Conservation (phyloP, 2,888 invertebrate species). For the Mythimna ferrago region DNA sequence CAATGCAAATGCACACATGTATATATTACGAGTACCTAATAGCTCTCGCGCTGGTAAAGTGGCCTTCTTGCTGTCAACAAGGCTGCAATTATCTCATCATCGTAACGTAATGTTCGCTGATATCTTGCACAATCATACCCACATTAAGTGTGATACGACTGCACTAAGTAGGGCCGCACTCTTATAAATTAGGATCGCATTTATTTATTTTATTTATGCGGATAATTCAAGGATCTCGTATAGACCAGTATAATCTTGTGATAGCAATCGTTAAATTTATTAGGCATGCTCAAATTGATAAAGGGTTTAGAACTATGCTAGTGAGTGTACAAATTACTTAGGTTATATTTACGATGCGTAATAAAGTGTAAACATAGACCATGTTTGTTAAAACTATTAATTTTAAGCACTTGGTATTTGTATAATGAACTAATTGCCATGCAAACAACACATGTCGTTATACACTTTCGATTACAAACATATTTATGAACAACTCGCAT, state of each 20-base stretch:
- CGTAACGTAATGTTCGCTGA: conserved; percentile 71
- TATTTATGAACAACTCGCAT: conserved; percentile 13
- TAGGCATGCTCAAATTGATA: background rate
- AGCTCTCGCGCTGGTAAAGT: conserved; percentile 44
- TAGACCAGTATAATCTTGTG: background rate
- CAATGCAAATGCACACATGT: conserved; percentile 50
- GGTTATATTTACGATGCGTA: conserved; percentile 22
- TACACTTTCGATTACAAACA: conserved; percentile 37
- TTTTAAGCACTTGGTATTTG: conserved; percentile 23
- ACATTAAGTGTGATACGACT: conserved; percentile 66
- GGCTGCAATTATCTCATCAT: conserved; percentile 77
- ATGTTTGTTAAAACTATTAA: conserved; percentile 23
- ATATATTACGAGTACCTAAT: conserved; percentile 47
- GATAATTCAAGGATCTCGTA: conserved; percentile 10
- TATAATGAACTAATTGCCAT: conserved; percentile 42
- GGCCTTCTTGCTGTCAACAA: conserved; percentile 71
- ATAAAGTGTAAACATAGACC: conserved; percentile 29
- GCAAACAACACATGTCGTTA: conserved; percentile 16
- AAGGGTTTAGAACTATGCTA: background rate
- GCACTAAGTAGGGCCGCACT: conserved; percentile 27
- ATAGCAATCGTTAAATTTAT: conserved; percentile 42
- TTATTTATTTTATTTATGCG: conserved; percentile 26
- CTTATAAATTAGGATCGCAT: conserved; percentile 32
- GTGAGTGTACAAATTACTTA: conserved; percentile 16
- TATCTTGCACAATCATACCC: conserved; percentile 76